phyloP scores from a whole-genome alignment of 2,113 vertebrate genomes.

The Calidris pygmaea region DNA sequence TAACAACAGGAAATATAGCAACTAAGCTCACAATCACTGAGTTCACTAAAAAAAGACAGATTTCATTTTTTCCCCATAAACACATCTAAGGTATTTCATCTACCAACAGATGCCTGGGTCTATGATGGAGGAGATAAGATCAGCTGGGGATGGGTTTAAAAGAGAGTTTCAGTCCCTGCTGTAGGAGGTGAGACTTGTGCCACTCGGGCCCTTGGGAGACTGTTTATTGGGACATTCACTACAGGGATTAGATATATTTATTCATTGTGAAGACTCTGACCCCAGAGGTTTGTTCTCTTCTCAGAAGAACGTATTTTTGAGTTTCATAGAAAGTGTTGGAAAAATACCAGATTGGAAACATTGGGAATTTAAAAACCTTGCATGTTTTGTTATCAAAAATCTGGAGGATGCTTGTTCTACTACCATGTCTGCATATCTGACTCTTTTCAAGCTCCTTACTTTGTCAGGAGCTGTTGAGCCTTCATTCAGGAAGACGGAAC shows the following conservation, averaged over 20 bases:
- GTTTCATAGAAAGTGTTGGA: not conserved
- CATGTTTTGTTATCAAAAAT: not conserved
- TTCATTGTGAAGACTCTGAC: not conserved
- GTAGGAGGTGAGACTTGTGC: not conserved
- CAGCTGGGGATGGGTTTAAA: not conserved
- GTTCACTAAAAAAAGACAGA: not conserved
- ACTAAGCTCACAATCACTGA: not conserved
- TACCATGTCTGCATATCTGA: not conserved
- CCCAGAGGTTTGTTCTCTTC: not conserved
- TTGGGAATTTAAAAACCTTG: not conserved
- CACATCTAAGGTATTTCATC: not conserved
- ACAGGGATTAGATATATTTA: not conserved
- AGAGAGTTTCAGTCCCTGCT: not conserved
- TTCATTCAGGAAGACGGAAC: not conserved
- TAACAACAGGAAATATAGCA: not conserved
- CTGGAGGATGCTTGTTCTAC: not conserved
- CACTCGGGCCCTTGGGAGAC: not conserved
- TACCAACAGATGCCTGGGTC: not conserved
- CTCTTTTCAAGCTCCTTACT: not conserved
- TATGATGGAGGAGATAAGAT: not conserved
- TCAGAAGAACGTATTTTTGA: not conserved
- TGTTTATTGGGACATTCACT: not conserved
- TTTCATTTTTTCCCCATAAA: rapidly evolving
- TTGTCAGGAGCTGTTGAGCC: not conserved
- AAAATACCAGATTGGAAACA: not conserved